A percentile compares a stretch with the other conserved stretches of the same genome.
Evolutionary conservation across 1,140 invertebrate genomes (phyloP).

Genomic region (Drosophila persimilis): DNA sequence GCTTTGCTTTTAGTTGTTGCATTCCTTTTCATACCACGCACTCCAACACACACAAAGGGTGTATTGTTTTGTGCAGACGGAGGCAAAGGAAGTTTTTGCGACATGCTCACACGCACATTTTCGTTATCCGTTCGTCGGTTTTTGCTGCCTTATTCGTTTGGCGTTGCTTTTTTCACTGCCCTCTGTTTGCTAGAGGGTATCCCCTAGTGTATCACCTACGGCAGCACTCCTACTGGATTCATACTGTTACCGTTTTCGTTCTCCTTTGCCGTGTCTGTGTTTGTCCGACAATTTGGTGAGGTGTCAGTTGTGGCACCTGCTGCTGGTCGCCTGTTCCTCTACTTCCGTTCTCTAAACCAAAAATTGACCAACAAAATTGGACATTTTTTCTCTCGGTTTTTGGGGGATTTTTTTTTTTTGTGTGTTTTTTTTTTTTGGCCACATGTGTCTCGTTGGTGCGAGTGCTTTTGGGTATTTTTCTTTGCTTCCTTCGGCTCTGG

Average conservation of each 20-base stretch:
- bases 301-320: constrained; percentile 76
- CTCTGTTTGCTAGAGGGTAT: no score
- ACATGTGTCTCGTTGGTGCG: constrained; percentile 17
- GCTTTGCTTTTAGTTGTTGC: constrained; percentile 14
- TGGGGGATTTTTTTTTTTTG: background rate
- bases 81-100: no score
- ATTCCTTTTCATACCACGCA: constrained; percentile 9
- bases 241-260: constrained; percentile 9
- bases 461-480: constrained; percentile 39
- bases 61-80: no score
- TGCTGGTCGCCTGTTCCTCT: constrained; percentile 65
- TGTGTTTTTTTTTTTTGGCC: constrained; percentile 17
- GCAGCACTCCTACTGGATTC: background rate
- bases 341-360: constrained; percentile 54
- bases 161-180: no score
- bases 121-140: no score
- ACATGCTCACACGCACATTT: no score
- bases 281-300: constrained; percentile 69
- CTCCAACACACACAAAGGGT: no score
- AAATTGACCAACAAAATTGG: constrained; percentile 40
- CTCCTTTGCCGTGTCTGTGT: constrained; percentile 34
- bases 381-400: constrained; percentile 8
- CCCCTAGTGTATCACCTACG: no score
- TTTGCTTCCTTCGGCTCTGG: constrained; percentile 18
- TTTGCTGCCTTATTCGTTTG: no score